These are phyloP conservation scores for Watsonalla binaria DNA, from an alignment of 2,888 invertebrate species.

Conservation along the genomic window DNA sequence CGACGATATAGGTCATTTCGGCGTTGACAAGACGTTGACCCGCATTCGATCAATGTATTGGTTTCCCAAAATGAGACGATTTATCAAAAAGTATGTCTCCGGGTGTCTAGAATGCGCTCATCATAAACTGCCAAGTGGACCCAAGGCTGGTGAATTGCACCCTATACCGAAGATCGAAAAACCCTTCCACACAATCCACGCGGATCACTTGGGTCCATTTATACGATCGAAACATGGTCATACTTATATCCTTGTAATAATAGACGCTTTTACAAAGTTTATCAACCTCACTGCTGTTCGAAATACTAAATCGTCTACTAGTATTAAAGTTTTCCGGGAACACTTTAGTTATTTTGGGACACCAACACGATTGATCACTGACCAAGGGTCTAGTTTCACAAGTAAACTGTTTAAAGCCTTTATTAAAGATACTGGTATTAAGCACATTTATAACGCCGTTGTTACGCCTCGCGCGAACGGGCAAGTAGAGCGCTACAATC, in stretches of 20 bases:
- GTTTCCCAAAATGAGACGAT: constrained; percentile 3
- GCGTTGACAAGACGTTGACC: constrained; percentile 12
- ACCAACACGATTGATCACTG: no score
- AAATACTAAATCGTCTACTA: no score
- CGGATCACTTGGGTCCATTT: constrained; percentile 4
- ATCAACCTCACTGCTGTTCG: constrained; percentile 8
- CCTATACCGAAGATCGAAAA: background rate
- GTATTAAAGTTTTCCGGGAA: background rate
- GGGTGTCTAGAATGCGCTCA: background rate
- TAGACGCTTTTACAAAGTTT: constrained; percentile 15
- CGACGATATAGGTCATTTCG: constrained; percentile 20
- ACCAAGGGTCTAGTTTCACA: background rate
- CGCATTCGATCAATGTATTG: constrained; percentile 2
- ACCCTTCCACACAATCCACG: background rate
- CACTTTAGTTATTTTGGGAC: background rate
- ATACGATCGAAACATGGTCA: constrained; percentile 6
- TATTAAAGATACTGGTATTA: background rate
- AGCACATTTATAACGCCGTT: no score
- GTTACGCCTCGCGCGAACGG: no score
- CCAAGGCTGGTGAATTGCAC: background rate
- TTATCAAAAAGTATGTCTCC: background rate
- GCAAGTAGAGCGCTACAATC: no score
- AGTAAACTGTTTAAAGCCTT: background rate
- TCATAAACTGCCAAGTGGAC: constrained; percentile 3
- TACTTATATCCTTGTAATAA: constrained; percentile 8